A percentile compares a stretch with the other conserved stretches of the same genome.
These are phyloP conservation scores for Mustelus asterias DNA, from an alignment of 2,113 vertebrate genomes.

Conservation along the genomic window DNA sequence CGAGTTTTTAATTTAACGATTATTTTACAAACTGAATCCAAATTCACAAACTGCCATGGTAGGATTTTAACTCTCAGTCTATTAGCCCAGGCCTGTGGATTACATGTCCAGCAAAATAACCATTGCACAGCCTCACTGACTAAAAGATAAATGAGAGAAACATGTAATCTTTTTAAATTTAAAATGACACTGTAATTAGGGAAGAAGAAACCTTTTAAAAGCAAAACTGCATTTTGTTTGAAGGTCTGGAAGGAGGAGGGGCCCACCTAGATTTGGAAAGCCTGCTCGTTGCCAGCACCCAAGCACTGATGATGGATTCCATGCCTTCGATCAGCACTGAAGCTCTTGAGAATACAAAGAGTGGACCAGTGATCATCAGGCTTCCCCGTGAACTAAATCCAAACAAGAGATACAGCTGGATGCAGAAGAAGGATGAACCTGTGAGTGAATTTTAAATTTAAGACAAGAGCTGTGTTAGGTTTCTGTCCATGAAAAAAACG, in stretches of 20 bases:
- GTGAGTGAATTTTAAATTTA: constrained; percentile 56
- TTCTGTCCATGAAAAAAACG: not conserved
- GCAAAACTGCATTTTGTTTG: not conserved
- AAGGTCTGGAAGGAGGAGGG: constrained; percentile 52
- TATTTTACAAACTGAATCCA: not conserved
- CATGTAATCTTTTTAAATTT: not conserved
- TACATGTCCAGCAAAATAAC: not conserved
- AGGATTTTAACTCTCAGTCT: not conserved
- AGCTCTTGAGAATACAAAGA: constrained; percentile 73
- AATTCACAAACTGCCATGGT: not conserved
- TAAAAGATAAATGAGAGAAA: not conserved
- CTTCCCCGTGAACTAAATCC: constrained; percentile 82
- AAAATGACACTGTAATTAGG: not conserved
- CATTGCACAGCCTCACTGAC: not conserved
- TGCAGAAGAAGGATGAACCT: constrained; percentile 85
- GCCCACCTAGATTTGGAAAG: constrained; percentile 72
- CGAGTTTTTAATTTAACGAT: not conserved
- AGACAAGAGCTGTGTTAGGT: not conserved
- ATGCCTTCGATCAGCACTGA: constrained; percentile 47
- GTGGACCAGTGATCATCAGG: constrained; percentile 62
- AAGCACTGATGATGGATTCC: constrained; percentile 65
- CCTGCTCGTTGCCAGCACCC: constrained; percentile 80
- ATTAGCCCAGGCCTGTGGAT: not conserved
- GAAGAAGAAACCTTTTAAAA: not conserved
- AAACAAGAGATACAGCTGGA: constrained; percentile 97